Percentiles rank a stretch among this genome's conserved stretches.
phyloP scores from a whole-genome alignment of 2,797 vertebrate species.

The Capromys pilorides region DNA sequence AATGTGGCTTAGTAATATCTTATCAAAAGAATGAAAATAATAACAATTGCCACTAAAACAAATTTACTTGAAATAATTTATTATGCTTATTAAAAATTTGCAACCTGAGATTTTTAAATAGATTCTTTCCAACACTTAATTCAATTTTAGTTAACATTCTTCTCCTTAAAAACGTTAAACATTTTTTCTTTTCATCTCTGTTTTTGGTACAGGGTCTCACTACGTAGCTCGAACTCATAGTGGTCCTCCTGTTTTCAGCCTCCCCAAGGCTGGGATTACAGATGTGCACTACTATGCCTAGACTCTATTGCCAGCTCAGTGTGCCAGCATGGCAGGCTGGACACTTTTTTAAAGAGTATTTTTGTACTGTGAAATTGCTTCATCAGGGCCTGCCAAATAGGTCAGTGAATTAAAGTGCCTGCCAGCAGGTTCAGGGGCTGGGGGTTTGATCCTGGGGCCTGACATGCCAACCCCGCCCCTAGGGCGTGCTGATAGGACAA shows the following conservation, averaged over 20 bases:
- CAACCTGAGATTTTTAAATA: background rate
- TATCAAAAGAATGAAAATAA: background rate
- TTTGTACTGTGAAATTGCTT: background rate
- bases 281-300: too few species aligned
- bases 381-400: background rate
- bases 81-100: background rate
- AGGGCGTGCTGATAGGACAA: too few species aligned
- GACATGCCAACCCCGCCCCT: too few species aligned
- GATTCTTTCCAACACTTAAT: background rate
- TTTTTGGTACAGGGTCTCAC: too few species aligned
- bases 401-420: too few species aligned
- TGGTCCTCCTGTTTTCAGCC: too few species aligned
- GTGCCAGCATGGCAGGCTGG: too few species aligned
- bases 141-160: background rate
- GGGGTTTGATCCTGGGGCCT: too few species aligned
- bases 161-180: background rate
- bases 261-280: too few species aligned
- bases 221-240: too few species aligned
- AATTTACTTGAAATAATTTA: background rate
- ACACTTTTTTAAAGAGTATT: background rate
- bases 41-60: background rate
- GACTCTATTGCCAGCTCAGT: too few species aligned
- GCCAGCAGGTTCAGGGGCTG: too few species aligned
- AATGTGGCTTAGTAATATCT: background rate
- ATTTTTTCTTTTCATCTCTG: background rate